These are phyloP conservation scores for Actenoides hombroni DNA, from an alignment of 2,113 vertebrate species.

Conservation along the genomic window DNA sequence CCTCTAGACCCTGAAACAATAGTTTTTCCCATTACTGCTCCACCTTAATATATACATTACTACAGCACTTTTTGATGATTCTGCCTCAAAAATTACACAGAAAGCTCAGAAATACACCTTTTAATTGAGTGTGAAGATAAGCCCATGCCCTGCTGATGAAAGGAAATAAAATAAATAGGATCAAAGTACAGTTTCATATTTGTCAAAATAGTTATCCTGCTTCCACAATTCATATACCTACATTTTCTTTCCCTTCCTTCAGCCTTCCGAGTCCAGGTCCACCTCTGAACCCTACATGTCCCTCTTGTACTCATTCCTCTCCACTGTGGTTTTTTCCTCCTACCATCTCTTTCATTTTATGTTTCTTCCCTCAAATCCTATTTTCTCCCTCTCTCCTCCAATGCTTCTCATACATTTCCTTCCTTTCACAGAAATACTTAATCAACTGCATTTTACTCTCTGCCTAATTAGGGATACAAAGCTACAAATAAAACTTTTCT, in stretches of 20 bases:
- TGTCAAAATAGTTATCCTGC: background rate
- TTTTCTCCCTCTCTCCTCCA: background rate
- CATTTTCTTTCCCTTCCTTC: background rate
- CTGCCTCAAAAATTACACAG: background rate
- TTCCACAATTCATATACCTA: background rate
- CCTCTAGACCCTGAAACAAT: background rate
- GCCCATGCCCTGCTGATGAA: background rate
- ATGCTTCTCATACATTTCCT: background rate
- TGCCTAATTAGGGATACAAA: background rate
- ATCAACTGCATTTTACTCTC: background rate
- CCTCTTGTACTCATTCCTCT: background rate
- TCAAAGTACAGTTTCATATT: background rate
- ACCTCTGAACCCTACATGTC: rapidly evolving
- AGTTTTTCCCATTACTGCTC: background rate
- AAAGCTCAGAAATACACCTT: background rate
- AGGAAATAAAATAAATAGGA: background rate
- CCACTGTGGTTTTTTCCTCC: background rate
- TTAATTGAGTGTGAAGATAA: background rate
- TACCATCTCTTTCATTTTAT: background rate
- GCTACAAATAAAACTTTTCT: background rate
- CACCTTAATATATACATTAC: background rate
- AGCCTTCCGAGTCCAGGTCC: background rate
- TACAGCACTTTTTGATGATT: background rate
- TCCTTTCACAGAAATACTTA: background rate
- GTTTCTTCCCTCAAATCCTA: background rate